Evolutionary conservation across 2,888 invertebrate genomes (phyloP).

Genomic region (Fragum whitleyi): DNA sequence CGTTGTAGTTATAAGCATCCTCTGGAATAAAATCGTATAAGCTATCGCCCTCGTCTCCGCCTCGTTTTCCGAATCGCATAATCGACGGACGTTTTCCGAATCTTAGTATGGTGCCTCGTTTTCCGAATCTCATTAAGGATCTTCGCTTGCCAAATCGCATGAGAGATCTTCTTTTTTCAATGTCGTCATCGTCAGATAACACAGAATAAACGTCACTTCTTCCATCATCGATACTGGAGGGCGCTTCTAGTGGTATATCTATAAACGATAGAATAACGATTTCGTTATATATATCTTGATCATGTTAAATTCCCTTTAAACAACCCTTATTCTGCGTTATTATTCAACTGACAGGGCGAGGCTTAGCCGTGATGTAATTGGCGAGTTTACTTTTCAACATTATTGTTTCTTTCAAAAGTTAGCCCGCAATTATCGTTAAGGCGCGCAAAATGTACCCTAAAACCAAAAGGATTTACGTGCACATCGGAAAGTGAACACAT

Average conservation of each 20-base stretch:
- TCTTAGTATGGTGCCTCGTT: slow-evolving; percentile 54
- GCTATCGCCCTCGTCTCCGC: slow-evolving; percentile 29
- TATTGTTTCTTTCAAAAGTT: no score
- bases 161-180: slow-evolving; percentile 47
- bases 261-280: background rate
- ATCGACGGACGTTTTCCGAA: slow-evolving; percentile 57
- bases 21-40: slow-evolving; percentile 29
- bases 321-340: no score
- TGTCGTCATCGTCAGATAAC: slow-evolving; percentile 7
- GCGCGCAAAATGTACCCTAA: no score
- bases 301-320: no score
- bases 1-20: slow-evolving; percentile 26
- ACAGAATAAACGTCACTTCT: background rate
- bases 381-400: no score
- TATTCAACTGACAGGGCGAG: no score
- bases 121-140: slow-evolving; percentile 59
- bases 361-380: no score
- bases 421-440: no score
- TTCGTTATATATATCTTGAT: no score
- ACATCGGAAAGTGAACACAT: no score
- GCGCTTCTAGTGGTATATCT: slow-evolving; percentile 23
- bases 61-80: slow-evolving; percentile 47
- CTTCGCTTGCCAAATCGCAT: slow-evolving; percentile 57
- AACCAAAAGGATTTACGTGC: no score
- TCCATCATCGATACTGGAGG: slow-evolving; percentile 14